A percentile compares a stretch with the other conserved stretches of the same genome.
Conservation (phyloP, 2,113 vertebrate genomes). For the Pongo pygmaeus region DNA sequence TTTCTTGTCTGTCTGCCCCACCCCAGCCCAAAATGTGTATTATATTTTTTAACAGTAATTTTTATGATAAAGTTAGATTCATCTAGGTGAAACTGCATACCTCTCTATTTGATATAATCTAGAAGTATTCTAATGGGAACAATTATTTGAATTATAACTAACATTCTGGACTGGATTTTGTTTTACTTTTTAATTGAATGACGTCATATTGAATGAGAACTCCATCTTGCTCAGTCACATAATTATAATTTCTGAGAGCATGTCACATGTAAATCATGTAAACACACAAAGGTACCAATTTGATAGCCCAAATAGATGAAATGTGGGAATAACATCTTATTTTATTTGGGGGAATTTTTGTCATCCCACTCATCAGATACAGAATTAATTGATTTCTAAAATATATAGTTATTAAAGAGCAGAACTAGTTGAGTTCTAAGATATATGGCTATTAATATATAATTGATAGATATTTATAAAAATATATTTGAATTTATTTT, state of each 20-base stretch:
- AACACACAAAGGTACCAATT: not conserved
- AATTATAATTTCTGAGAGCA: not conserved
- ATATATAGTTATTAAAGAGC: too few relatives aligned
- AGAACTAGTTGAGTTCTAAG: too few relatives aligned
- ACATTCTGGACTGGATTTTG: not conserved
- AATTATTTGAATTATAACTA: conserved; percentile 7
- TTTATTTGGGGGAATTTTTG: not conserved
- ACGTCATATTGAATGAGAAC: not conserved
- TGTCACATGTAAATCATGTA: not conserved
- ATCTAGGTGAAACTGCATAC: not conserved
- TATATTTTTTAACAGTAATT: conserved; percentile 1
- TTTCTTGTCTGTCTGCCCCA: not conserved
- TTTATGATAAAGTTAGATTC: not conserved
- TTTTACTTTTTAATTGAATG: conserved; percentile 22
- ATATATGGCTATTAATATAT: not conserved
- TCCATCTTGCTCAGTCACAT: not conserved
- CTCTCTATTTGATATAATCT: not conserved
- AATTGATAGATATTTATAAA: not conserved
- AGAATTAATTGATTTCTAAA: conserved; percentile 7
- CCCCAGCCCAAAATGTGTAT: not conserved
- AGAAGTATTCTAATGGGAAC: not conserved
- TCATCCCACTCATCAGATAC: not conserved
- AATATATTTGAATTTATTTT: conserved; percentile 2
- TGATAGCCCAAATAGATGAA: not conserved
- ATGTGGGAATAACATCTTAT: not conserved